phyloP scores from a whole-genome alignment of 1,140 invertebrate species.

The Zaprionus lachaisei region DNA sequence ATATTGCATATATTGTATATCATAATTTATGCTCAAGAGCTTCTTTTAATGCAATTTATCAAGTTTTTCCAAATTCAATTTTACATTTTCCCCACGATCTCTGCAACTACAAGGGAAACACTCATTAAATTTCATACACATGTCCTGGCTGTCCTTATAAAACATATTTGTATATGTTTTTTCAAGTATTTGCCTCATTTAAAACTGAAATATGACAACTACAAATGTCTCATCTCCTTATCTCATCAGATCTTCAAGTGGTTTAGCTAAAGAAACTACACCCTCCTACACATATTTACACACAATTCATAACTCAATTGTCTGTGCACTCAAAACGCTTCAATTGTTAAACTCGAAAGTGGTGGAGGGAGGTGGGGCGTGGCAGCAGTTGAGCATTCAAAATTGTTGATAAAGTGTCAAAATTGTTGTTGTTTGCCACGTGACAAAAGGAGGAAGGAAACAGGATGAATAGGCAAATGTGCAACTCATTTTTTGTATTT shows the following conservation, averaged over 20 bases:
- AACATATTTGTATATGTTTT: not conserved
- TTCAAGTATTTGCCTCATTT: not conserved
- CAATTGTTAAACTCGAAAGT: conserved; percentile 34
- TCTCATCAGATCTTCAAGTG: conserved; percentile 7
- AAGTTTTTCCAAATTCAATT: too few relatives aligned
- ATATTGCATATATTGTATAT: too few relatives aligned
- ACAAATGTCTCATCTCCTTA: conserved; percentile 11
- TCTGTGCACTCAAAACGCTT: conserved; percentile 54
- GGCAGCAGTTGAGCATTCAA: conserved; percentile 48
- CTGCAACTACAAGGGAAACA: not conserved
- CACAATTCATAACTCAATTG: conserved; percentile 57
- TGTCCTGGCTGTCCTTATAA: not conserved
- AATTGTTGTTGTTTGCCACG: conserved; percentile 45
- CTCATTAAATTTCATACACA: not conserved
- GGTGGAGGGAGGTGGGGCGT: not conserved
- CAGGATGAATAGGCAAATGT: conserved; percentile 25
- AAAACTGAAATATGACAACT: conserved; percentile 15
- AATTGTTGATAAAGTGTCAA: conserved; percentile 68
- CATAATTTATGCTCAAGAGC: too few relatives aligned
- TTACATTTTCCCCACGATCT: not conserved
- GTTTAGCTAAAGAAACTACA: not conserved
- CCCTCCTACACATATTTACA: conserved; percentile 28
- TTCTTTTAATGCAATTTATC: too few relatives aligned
- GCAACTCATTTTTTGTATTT: conserved; percentile 29
- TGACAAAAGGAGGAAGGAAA: not conserved